Conservation (phyloP, 2,113 vertebrate genomes). For the Macaca mulatta region DNA sequence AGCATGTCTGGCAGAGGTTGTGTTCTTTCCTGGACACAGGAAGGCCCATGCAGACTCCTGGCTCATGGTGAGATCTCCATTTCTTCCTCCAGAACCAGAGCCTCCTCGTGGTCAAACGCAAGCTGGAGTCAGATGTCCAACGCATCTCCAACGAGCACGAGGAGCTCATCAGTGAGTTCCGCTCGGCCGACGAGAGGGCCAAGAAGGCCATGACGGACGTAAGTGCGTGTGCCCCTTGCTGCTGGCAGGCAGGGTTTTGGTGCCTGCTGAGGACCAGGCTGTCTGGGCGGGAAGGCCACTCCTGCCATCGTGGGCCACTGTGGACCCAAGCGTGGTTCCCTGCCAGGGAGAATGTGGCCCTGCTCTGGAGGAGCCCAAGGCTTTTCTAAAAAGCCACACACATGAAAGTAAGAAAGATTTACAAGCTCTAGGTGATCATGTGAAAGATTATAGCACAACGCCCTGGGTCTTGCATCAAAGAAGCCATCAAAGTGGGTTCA, state of each 20-base stretch:
- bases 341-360: neutral
- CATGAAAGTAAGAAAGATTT: neutral
- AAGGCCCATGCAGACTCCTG: neutral
- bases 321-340: neutral
- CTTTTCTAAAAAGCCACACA: neutral
- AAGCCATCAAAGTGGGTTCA: neutral
- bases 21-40: neutral
- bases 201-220: constrained; percentile 83
- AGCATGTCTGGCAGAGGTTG: neutral
- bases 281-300: neutral
- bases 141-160: constrained; percentile 82
- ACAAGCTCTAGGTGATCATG: neutral
- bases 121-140: constrained; percentile 84
- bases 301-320: neutral
- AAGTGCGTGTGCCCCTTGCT: constrained; percentile 40
- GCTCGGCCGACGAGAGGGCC: constrained; percentile 82
- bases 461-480: neutral
- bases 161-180: constrained; percentile 85
- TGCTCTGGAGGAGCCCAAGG: neutral
- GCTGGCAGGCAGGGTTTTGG: neutral
- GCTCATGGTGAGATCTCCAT: neutral
- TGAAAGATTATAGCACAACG: neutral
- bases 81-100: constrained; percentile 82
- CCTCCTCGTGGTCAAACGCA: constrained; percentile 82
- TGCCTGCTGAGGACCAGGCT: neutral